A percentile compares a stretch with the other conserved stretches of the same genome.
phyloP scores from a whole-genome alignment of 37 sponge, comb jelly and placozoan genomes.

The Ianthella basta region DNA sequence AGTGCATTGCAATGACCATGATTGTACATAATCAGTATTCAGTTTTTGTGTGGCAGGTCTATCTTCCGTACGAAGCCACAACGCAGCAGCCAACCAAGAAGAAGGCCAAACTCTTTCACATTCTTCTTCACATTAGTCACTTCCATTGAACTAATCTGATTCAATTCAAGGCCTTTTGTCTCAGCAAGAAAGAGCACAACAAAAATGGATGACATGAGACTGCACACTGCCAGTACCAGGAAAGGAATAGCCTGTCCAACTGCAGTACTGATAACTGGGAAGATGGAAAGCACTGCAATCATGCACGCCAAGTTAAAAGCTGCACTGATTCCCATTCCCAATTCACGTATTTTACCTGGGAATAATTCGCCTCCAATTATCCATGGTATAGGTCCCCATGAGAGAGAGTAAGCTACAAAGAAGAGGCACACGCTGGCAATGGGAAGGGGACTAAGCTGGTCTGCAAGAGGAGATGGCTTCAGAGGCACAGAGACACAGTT shows the following conservation, averaged over 20 bases:
- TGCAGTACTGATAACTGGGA: not conserved
- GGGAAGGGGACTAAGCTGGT: constrained; percentile 28
- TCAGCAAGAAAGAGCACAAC: constrained; percentile 64
- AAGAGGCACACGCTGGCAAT: constrained; percentile 33
- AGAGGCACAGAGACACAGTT: not conserved
- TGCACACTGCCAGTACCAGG: constrained; percentile 27
- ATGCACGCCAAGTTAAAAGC: constrained; percentile 15
- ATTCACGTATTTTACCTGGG: constrained; percentile 33
- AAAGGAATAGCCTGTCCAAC: constrained; percentile 27
- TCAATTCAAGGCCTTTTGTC: constrained; percentile 61
- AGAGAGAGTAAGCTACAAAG: constrained; percentile 38
- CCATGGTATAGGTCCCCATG: constrained; percentile 71
- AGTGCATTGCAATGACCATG: too few relatives aligned
- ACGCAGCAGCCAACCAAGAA: not conserved
- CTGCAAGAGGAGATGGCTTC: not conserved
- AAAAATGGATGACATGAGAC: constrained; percentile 25
- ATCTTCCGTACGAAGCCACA: too few relatives aligned
- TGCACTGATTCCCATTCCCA: constrained; percentile 32
- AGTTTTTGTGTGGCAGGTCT: too few relatives aligned
- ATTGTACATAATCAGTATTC: too few relatives aligned
- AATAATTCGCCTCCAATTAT: constrained; percentile 48
- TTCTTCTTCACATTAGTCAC: not conserved
- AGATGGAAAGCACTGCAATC: not conserved
- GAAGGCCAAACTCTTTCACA: not conserved
- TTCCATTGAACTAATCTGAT: constrained; percentile 35